phyloP scores from a whole-genome alignment of 2,797 vertebrate species.

The Liasis olivaceus region DNA sequence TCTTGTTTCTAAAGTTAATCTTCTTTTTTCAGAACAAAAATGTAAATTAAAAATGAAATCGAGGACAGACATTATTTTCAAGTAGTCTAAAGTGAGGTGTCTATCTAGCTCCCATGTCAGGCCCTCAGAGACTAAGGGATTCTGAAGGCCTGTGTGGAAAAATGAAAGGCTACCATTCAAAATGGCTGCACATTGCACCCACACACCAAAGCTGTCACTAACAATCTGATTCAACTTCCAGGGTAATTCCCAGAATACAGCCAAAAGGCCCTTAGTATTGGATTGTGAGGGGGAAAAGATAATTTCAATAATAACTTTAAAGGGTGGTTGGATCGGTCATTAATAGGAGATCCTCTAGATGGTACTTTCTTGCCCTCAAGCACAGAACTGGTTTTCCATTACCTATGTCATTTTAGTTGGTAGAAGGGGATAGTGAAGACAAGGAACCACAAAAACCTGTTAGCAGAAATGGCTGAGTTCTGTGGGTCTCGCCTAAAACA shows the following conservation, averaged over 20 bases:
- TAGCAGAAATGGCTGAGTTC: not conserved
- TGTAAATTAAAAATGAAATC: not conserved
- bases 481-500: not conserved
- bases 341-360: not conserved
- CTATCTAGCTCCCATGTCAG: not conserved
- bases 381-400: not conserved
- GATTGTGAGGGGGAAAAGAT: not conserved
- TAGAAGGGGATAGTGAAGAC: not conserved
- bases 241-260: not conserved
- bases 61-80: not conserved
- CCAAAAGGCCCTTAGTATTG: not conserved
- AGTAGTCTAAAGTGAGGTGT: not conserved
- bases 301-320: not conserved
- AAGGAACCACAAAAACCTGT: not conserved
- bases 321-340: not conserved
- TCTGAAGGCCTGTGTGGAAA: not conserved
- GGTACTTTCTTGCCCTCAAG: not conserved
- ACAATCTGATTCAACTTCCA: not conserved
- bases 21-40: not conserved
- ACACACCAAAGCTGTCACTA: not conserved
- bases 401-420: not conserved
- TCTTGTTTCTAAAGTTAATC: not conserved
- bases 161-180: not conserved
- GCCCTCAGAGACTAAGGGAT: not conserved
- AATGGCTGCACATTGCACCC: not conserved